Evolutionary conservation across 2,797 vertebrate genomes (phyloP).

Genomic region (Notamacropus eugenii): DNA sequence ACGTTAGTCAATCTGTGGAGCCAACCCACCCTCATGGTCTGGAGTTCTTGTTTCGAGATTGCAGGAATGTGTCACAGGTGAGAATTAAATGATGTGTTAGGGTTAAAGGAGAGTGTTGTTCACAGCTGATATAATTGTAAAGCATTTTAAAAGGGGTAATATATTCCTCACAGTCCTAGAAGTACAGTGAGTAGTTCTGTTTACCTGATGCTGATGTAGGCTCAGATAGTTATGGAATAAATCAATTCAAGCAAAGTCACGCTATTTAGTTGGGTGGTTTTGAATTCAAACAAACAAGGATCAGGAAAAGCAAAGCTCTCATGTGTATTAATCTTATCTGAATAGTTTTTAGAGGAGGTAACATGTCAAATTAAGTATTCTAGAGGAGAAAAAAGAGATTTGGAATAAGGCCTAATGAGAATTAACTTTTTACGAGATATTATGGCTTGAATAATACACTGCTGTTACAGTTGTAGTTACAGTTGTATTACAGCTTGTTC

Average conservation of each 20-base stretch:
- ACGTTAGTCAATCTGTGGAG: constrained; percentile 97
- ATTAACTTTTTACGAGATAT: background rate
- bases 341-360: background rate
- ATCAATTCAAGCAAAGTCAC: background rate
- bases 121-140: background rate
- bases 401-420: background rate
- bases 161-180: background rate
- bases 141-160: background rate
- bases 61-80: constrained; percentile 96
- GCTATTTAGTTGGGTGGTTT: constrained; percentile 26
- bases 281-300: background rate
- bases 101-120: background rate
- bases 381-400: background rate
- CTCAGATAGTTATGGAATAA: background rate
- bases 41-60: constrained; percentile 97
- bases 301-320: background rate
- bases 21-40: constrained; percentile 96
- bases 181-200: background rate
- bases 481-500: background rate
- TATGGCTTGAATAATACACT: background rate
- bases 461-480: background rate
- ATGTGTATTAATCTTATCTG: background rate
- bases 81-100: constrained; percentile 27
- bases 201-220: background rate
- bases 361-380: background rate